Evolutionary conservation across 2,888 invertebrate genomes (phyloP).

Genomic region (Heliothis peltigera): DNA sequence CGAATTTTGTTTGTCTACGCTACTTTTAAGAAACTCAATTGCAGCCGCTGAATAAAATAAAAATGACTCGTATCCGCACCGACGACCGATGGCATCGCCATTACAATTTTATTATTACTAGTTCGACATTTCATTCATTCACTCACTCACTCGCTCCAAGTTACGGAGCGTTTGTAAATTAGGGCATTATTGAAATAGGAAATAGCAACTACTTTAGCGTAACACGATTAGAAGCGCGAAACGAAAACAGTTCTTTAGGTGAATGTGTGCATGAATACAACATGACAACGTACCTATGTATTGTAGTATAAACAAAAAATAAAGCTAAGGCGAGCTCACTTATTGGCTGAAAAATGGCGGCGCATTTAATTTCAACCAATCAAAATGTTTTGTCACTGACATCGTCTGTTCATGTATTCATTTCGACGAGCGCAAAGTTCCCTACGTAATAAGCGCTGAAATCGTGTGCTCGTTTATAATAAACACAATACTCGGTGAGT

Average conservation of each 20-base stretch:
- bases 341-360: constrained; percentile 84
- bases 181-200: constrained; percentile 41
- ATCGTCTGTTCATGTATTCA: constrained; percentile 81
- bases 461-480: constrained; percentile 87
- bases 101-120: constrained; percentile 65
- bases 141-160: constrained; percentile 65
- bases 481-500: constrained; percentile 85
- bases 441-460: constrained; percentile 90
- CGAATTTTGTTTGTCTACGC: constrained; percentile 15
- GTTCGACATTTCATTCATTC: constrained; percentile 67
- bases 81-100: constrained; percentile 70
- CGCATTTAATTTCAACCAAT: constrained; percentile 85
- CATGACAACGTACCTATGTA: constrained; percentile 76
- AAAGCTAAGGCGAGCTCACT: constrained; percentile 77
- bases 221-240: constrained; percentile 55
- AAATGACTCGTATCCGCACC: constrained; percentile 64
- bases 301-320: constrained; percentile 88
- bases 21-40: constrained; percentile 24
- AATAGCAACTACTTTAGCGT: constrained; percentile 65
- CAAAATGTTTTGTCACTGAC: constrained; percentile 73
- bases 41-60: constrained; percentile 58
- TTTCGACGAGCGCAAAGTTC: constrained; percentile 84
- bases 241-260: constrained; percentile 75
- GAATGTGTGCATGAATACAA: constrained; percentile 80
- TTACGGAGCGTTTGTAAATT: constrained; percentile 52